Percentiles rank a stretch among this genome's conserved stretches.
phyloP scores from a whole-genome alignment of 2,888 invertebrate genomes.

The Bembecia ichneumoniformis region DNA sequence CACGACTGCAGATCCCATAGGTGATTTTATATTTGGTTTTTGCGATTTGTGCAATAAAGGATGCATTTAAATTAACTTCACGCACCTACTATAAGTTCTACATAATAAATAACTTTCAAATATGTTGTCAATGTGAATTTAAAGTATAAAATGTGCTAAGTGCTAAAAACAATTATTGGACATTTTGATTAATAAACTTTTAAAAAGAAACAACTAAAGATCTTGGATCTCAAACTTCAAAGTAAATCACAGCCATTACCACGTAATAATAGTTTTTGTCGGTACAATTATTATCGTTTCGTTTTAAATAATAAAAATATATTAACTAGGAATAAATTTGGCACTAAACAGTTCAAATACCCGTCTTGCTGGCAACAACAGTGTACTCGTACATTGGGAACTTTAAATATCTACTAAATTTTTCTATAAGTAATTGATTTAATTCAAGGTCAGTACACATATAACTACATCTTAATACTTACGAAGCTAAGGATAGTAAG shows the following conservation, averaged over 20 bases:
- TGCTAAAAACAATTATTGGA: slow-evolving; percentile 3
- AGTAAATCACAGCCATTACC: slow-evolving; percentile 65
- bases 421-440: slow-evolving; percentile 11
- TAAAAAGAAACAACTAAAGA: slow-evolving; percentile 31
- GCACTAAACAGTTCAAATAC: slow-evolving; percentile 31
- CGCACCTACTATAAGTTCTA: background rate
- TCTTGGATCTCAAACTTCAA: slow-evolving; percentile 51
- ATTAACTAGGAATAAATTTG: slow-evolving; percentile 33
- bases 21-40: background rate
- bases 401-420: slow-evolving; percentile 17
- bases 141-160: background rate
- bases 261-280: slow-evolving; percentile 5
- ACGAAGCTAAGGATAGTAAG: slow-evolving; percentile 44
- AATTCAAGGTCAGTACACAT: slow-evolving; percentile 16
- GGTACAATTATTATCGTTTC: slow-evolving; percentile 7
- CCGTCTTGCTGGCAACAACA: slow-evolving; percentile 17
- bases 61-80: background rate
- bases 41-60: background rate
- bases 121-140: background rate
- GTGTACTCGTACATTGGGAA: background rate
- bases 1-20: slow-evolving; percentile 30
- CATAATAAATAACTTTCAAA: background rate
- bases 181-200: slow-evolving; percentile 23
- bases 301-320: slow-evolving; percentile 12
- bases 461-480: slow-evolving; percentile 49